Evolutionary conservation across 30 jellyfish, hydroid and myxozoan genomes (phyloP), one percentile per base, ranked within the genome.

Genomic region (Hydra vulgaris): DNA sequence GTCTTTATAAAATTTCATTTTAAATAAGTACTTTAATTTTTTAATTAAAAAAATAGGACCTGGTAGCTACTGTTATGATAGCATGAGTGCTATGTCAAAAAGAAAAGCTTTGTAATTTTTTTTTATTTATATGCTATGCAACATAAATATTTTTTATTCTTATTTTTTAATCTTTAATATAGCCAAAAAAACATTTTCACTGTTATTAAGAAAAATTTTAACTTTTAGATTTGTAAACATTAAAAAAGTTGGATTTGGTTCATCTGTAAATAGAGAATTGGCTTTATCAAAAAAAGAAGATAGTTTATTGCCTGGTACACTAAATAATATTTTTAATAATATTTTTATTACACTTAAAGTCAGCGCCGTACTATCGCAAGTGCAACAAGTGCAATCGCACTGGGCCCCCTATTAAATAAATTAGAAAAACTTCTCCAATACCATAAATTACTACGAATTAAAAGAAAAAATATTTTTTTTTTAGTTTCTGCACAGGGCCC

Each of bases 231-330:
- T 90, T 20, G 56, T 95, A 26, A 85, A 88, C 70, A 85, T 95
- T 8, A 55, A 88, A 79, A 90, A 90, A 54, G 97, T 95, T 25
- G 97, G 88, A 7, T 90, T 90, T 73, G 97, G 97, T 17, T 27
- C 94, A 25, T 85, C 95, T 18, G 82, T 94, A 12, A 16, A 74
- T 17, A 82, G 97, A 25, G 54, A 84, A 24, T 87, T 78, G 8
- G 88, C 95, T 53, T 83, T 90, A 25, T 76, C 74, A 77, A 85
- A 72, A 73, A 82, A 83, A 79, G 97, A 90, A 56, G 95, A 82
- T 22, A 52, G 55, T 53, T 52, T 66, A 4, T 27, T 84, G 21
- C 97, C 97, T 25, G 97, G 97, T 90, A 54, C 19, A 40, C 61
- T 40, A n/a, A 40, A 3, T 17, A 1, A 24, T 18, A 19, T 40